Conservation (phyloP, 2,888 invertebrate genomes). For the Ornithoptera priamus region DNA sequence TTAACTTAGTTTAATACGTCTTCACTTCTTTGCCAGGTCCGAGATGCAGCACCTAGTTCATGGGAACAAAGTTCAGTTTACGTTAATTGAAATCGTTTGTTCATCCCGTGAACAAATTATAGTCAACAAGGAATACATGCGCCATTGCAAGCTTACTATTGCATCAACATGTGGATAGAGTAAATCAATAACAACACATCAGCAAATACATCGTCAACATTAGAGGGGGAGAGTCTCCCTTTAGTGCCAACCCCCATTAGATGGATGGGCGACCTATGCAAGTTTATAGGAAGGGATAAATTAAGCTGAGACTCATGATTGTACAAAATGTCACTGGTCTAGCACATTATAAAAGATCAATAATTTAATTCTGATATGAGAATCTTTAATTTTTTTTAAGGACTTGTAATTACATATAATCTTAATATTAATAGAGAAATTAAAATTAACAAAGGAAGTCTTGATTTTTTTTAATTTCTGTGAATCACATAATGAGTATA, state of each 20-base stretch:
- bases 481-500: too few species aligned
- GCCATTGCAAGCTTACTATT: not conserved
- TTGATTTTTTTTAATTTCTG: too few species aligned
- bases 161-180: not conserved
- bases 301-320: not conserved
- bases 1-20: too few species aligned
- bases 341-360: not conserved
- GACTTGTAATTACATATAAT: too few species aligned
- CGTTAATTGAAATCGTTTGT: too few species aligned
- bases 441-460: too few species aligned
- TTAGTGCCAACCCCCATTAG: not conserved
- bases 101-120: not conserved
- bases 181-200: not conserved
- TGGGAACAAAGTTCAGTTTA: too few species aligned
- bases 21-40: too few species aligned
- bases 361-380: too few species aligned
- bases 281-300: not conserved
- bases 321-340: not conserved
- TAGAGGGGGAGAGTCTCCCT: not conserved
- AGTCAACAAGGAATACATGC: not conserved
- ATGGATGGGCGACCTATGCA: not conserved
- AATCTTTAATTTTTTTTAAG: too few species aligned
- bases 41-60: too few species aligned
- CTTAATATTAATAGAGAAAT: too few species aligned
- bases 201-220: not conserved